Percentiles rank a stretch among this genome's conserved stretches.
phyloP scores from a whole-genome alignment of 2,888 invertebrate genomes.

The Tanytarsus gracilentus region DNA sequence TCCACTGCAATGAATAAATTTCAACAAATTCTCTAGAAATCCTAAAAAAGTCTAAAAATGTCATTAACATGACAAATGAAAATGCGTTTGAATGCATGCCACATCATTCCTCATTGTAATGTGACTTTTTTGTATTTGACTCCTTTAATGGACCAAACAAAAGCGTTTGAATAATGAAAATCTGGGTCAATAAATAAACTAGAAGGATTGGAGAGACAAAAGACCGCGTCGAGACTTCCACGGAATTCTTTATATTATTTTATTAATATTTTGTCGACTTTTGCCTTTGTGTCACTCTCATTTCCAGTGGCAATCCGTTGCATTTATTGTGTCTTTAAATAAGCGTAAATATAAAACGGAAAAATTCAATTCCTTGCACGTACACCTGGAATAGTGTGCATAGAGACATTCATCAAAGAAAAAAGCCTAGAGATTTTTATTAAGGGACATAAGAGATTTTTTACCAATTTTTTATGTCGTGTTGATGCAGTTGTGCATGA shows the following conservation, averaged over 20 bases:
- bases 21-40: not conserved
- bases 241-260: not conserved
- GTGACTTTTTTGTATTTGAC: conserved; percentile 16
- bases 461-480: conserved; percentile 7
- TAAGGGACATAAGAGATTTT: conserved; percentile 13
- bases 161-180: conserved; percentile 3
- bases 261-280: conserved; percentile 9
- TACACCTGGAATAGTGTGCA: conserved; percentile 16
- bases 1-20: not conserved
- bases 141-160: not conserved
- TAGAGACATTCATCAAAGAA: not conserved
- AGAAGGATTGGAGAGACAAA: not conserved
- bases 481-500: conserved; percentile 23
- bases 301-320: conserved; percentile 18
- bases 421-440: conserved; percentile 2
- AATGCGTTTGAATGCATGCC: not conserved
- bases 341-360: conserved; percentile 14
- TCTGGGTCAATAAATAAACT: conserved; percentile 18
- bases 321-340: conserved; percentile 16
- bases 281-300: too few relatives aligned
- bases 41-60: not conserved
- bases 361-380: conserved; percentile 18
- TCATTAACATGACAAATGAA: conserved; percentile 27
- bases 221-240: not conserved
- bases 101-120: conserved; percentile 4